Evolutionary conservation across 2,113 vertebrate species (phyloP).

Genomic region (Leucoraja erinaceus): DNA sequence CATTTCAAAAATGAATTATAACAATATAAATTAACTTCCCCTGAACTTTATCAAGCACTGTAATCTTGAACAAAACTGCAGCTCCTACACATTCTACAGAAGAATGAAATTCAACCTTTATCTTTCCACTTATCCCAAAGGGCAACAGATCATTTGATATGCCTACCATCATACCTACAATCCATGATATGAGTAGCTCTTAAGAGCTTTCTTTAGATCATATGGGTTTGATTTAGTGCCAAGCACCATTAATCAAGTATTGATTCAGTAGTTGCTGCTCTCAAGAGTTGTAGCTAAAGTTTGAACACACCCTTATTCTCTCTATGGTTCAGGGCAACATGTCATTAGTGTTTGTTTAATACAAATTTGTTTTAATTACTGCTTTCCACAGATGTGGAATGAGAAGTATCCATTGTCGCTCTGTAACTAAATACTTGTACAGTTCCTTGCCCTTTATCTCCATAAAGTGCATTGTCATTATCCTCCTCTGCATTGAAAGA

Average conservation of each 20-base stretch:
- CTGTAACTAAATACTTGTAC: neutral
- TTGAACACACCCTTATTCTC: neutral
- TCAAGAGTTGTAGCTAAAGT: neutral
- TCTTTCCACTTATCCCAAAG: neutral
- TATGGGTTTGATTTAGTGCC: neutral
- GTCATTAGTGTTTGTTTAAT: neutral
- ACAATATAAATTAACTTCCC: neutral
- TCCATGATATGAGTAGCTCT: neutral
- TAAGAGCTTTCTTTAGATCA: neutral
- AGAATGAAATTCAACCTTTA: neutral
- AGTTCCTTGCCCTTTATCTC: neutral
- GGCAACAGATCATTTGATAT: neutral
- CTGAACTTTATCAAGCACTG: neutral
- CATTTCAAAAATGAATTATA: neutral
- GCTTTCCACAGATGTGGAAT: neutral
- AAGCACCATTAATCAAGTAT: neutral
- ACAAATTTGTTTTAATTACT: constrained; percentile 5
- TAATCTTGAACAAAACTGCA: neutral
- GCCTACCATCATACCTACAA: neutral
- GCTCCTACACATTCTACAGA: neutral
- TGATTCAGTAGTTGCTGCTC: neutral
- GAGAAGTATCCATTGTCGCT: neutral
- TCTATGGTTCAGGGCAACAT: neutral
- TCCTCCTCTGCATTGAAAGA: neutral
- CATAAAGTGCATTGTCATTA: constrained; percentile 29